Conservation (phyloP, 1,140 invertebrate genomes). For the Propsilocerus akamusi region DNA sequence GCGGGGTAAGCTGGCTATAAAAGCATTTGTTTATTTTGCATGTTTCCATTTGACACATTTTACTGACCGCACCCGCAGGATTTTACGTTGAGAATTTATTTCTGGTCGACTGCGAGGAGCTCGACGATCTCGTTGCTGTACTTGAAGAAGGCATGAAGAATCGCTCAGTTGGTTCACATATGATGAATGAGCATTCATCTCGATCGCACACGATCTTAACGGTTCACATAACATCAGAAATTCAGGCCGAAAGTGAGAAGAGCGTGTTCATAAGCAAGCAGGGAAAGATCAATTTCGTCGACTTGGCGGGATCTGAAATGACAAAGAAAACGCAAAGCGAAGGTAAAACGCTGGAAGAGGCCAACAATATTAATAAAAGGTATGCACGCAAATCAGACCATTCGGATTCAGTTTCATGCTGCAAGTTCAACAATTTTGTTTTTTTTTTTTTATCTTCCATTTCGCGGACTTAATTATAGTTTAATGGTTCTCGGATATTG, state of each 20-base stretch:
- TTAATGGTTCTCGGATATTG: slow-evolving; percentile 57
- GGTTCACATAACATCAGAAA: slow-evolving; percentile 64
- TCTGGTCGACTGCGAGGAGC: slow-evolving; percentile 79
- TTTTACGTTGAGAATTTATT: slow-evolving; percentile 95
- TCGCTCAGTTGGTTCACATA: slow-evolving; percentile 68
- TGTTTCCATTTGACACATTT: background rate
- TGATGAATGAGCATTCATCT: slow-evolving; percentile 92
- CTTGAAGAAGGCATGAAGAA: slow-evolving; percentile 85
- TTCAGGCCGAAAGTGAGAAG: slow-evolving; percentile 46
- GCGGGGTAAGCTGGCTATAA: slow-evolving; percentile 24
- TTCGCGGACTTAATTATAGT: background rate
- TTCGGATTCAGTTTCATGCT: too few relatives aligned
- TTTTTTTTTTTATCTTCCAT: slow-evolving; percentile 6
- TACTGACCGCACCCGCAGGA: slow-evolving; percentile 23
- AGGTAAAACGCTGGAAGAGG: slow-evolving; percentile 78
- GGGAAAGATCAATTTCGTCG: slow-evolving; percentile 89
- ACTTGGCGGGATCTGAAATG: slow-evolving; percentile 87
- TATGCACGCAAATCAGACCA: slow-evolving; percentile 37
- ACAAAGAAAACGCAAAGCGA: slow-evolving; percentile 84
- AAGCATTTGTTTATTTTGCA: background rate
- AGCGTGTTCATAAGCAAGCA: slow-evolving; percentile 69
- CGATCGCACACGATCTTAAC: slow-evolving; percentile 90
- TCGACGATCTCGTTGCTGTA: slow-evolving; percentile 86
- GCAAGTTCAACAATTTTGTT: background rate
- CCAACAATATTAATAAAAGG: slow-evolving; percentile 93